phyloP scores from a whole-genome alignment of 2,797 vertebrate genomes.

The Odontamblyopus lacepedii region DNA sequence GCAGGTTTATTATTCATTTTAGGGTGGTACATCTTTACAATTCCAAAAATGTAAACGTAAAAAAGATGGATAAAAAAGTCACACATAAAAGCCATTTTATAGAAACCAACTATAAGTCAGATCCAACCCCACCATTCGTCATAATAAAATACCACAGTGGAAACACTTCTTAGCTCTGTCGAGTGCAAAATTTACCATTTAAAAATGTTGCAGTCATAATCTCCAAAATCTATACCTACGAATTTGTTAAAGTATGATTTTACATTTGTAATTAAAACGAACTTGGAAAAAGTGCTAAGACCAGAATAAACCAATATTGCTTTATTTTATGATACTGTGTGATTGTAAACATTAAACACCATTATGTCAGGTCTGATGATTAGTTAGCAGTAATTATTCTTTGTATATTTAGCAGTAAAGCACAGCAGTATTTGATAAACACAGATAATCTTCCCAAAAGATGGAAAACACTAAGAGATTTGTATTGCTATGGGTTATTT shows the following conservation, averaged over 20 bases:
- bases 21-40: neutral
- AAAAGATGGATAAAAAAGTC: conserved; percentile 11
- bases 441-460: conserved; percentile 23
- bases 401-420: conserved; percentile 30
- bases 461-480: conserved; percentile 40
- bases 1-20: neutral
- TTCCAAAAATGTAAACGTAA: neutral
- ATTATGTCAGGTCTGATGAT: conserved; percentile 33
- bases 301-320: conserved; percentile 65
- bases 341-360: conserved; percentile 67
- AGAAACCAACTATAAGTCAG: conserved; percentile 51
- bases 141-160: conserved; percentile 64
- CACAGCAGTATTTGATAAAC: conserved; percentile 24
- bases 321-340: conserved; percentile 55
- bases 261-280: conserved; percentile 41
- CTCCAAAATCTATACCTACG: conserved; percentile 13
- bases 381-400: conserved; percentile 31
- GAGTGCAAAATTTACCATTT: conserved; percentile 60
- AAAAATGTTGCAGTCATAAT: conserved; percentile 30
- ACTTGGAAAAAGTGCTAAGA: conserved; percentile 46
- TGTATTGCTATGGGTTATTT: conserved; percentile 61
- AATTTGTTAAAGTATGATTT: conserved; percentile 27
- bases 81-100: conserved; percentile 29
- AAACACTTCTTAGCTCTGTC: conserved; percentile 45
- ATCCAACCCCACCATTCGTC: conserved; percentile 41